Percentiles rank a stretch among this genome's conserved stretches.
These are phyloP conservation scores for Netelia fuscicornis DNA, from an alignment of 2,888 invertebrate species.

Conservation along the genomic window DNA sequence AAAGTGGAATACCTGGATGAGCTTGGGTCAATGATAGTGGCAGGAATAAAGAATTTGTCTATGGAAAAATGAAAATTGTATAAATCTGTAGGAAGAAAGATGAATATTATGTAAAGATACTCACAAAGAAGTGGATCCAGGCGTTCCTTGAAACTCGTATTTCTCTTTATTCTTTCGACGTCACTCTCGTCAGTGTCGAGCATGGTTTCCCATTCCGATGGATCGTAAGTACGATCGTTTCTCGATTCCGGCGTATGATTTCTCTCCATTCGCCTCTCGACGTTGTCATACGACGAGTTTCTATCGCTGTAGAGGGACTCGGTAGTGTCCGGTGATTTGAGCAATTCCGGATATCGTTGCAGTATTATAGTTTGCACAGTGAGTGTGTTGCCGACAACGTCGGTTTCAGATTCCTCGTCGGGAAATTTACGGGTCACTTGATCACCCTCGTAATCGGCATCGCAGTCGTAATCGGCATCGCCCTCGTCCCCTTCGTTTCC, in stretches of 20 bases:
- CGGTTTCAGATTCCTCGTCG: slow-evolving; percentile 81
- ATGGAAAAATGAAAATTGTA: background rate
- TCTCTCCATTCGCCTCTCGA: slow-evolving; percentile 86
- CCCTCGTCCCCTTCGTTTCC: slow-evolving; percentile 80
- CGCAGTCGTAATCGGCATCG: slow-evolving; percentile 86
- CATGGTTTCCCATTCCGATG: slow-evolving; percentile 83
- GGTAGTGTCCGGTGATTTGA: slow-evolving; percentile 86
- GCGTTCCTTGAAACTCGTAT: slow-evolving; percentile 92
- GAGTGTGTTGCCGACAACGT: slow-evolving; percentile 87
- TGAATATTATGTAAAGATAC: slow-evolving; percentile 74
- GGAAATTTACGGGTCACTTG: slow-evolving; percentile 84
- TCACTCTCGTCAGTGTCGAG: slow-evolving; percentile 86
- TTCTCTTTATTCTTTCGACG: slow-evolving; percentile 83
- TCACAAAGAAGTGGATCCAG: slow-evolving; percentile 91
- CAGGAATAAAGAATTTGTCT: background rate
- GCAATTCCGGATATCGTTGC: slow-evolving; percentile 91
- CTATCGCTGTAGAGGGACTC: slow-evolving; percentile 82
- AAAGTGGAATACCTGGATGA: no score
- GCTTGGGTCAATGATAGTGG: no score
- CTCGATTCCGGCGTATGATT: slow-evolving; percentile 79
- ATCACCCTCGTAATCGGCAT: slow-evolving; percentile 85
- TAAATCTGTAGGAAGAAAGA: background rate
- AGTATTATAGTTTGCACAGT: slow-evolving; percentile 93
- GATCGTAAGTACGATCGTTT: slow-evolving; percentile 79
- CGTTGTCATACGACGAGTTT: slow-evolving; percentile 92